phyloP scores from a whole-genome alignment of 2,113 vertebrate genomes.

The Odocoileus hemionus region DNA sequence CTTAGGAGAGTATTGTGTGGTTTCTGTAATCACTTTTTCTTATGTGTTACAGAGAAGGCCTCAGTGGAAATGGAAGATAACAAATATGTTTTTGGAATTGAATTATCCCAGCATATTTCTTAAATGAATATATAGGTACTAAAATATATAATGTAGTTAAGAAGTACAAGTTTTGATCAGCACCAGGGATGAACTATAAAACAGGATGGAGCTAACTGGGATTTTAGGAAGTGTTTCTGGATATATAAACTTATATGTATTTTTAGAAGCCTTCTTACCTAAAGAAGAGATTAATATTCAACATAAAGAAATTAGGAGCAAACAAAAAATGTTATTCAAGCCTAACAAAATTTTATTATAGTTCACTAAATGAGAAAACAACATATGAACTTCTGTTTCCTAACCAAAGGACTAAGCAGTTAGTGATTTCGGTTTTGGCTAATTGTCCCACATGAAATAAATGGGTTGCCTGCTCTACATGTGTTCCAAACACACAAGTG shows the following conservation, averaged over 20 bases:
- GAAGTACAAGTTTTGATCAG: background rate
- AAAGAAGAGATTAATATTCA: background rate
- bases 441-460: background rate
- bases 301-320: background rate
- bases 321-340: background rate
- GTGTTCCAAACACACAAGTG: background rate
- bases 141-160: background rate
- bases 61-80: background rate
- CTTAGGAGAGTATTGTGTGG: background rate
- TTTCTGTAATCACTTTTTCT: background rate
- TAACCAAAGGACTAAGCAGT: background rate
- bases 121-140: background rate
- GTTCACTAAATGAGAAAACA: background rate
- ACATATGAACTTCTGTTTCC: background rate
- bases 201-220: background rate
- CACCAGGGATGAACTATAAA: background rate
- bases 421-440: background rate
- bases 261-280: too few species aligned
- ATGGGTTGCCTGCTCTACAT: background rate
- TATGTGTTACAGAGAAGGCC: background rate
- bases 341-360: background rate
- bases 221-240: background rate
- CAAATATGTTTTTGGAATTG: background rate
- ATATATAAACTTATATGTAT: background rate
- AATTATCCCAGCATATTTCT: background rate